These are phyloP conservation scores for Holothuria leucospilota DNA, from an alignment of 53 echinoderm and acorn worm species.

Conservation along the genomic window DNA sequence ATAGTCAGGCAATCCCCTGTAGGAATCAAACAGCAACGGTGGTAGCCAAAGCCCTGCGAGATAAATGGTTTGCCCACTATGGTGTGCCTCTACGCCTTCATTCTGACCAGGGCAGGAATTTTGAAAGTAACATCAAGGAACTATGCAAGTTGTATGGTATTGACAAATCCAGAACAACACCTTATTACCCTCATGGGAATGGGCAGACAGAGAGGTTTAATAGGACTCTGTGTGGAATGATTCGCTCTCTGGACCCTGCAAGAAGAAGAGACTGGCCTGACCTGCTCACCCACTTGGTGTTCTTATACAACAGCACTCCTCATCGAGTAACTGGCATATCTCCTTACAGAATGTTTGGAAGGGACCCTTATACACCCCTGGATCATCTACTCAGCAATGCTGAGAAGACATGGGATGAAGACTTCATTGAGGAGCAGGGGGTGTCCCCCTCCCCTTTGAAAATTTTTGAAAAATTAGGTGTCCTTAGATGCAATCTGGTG, in stretches of 20 bases:
- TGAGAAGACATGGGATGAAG: too few species aligned
- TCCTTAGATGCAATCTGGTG: too few species aligned
- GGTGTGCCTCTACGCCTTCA: conserved; percentile 22
- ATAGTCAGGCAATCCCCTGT: conserved; percentile 41
- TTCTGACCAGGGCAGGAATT: conserved; percentile 32
- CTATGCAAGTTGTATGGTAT: conserved; percentile 43
- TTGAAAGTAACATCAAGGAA: conserved; percentile 31
- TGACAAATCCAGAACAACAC: conserved; percentile 46
- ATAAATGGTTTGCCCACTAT: conserved; percentile 46
- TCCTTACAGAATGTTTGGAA: conserved; percentile 55
- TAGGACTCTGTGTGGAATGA: conserved; percentile 36
- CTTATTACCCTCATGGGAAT: conserved; percentile 56
- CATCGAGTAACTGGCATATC: conserved; percentile 51
- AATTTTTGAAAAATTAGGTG: too few species aligned
- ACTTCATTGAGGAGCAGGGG: too few species aligned
- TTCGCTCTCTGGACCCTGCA: conserved; percentile 23
- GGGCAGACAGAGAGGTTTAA: conserved; percentile 59
- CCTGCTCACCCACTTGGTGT: conserved; percentile 37
- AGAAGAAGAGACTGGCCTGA: conserved; percentile 46
- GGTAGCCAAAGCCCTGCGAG: conserved; percentile 16
- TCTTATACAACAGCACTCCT: conserved; percentile 49
- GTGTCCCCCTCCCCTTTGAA: too few species aligned
- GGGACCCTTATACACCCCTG: conserved; percentile 52
- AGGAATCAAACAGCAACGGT: conserved; percentile 23
- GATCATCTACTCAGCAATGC: conserved; percentile 47